A percentile compares a stretch with the other conserved stretches of the same genome.
phyloP scores from a whole-genome alignment of 2,797 vertebrate genomes.

The Lycodopsis pacificus region DNA sequence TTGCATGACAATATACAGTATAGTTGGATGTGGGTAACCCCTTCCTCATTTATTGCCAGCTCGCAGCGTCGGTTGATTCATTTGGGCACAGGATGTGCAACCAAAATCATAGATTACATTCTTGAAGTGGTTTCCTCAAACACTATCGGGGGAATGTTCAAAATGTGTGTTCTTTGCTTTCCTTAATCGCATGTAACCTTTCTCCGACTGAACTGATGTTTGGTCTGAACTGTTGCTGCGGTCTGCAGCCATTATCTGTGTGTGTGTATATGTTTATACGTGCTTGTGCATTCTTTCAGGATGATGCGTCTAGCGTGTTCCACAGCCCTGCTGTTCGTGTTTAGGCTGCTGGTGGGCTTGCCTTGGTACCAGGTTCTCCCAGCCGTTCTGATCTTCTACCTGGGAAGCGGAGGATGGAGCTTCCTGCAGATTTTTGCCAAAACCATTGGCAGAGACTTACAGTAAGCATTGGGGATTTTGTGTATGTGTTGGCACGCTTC shows the following conservation, averaged over 20 bases:
- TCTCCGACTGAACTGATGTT: constrained; percentile 20
- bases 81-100: constrained; percentile 28
- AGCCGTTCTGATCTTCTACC: constrained; percentile 89
- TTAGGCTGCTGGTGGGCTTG: constrained; percentile 87
- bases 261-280: constrained; percentile 24
- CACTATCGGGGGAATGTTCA: background rate
- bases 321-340: constrained; percentile 87
- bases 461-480: constrained; percentile 83
- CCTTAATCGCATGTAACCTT: constrained; percentile 24
- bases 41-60: background rate
- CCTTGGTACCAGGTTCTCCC: constrained; percentile 92
- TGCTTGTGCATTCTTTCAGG: constrained; percentile 69
- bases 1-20: background rate
- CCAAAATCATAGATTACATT: constrained; percentile 45
- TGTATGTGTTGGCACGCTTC: background rate
- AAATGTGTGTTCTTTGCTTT: background rate
- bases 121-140: constrained; percentile 1
- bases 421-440: constrained; percentile 89
- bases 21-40: background rate
- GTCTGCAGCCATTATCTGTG: constrained; percentile 23
- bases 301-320: constrained; percentile 92
- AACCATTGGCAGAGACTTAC: constrained; percentile 91
- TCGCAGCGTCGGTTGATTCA: constrained; percentile 21
- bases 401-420: constrained; percentile 93
- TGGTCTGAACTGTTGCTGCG: constrained; percentile 9